Evolutionary conservation across 2,797 vertebrate species (phyloP), one percentile per base, ranked within the genome.

Genomic region (Aphelocoma californica): DNA sequence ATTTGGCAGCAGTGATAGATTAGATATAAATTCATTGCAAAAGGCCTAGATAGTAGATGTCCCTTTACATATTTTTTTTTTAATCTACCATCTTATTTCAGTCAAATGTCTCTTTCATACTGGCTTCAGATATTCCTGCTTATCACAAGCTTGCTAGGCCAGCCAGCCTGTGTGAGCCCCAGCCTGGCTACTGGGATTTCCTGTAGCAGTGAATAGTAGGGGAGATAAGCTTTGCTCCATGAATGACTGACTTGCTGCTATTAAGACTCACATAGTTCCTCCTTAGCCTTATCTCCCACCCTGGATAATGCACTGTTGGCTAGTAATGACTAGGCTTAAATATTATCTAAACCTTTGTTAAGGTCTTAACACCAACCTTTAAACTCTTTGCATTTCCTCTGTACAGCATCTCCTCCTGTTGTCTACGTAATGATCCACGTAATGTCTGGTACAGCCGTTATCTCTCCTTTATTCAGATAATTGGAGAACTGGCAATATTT

Each of bases 261-360:
- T 62, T 62, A 44, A 34, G 51, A 77, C 44, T 79, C 14, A 12
- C 7, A 4, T 32, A 36, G n/a, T 66, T 77, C 56, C 13, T 80
- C 42, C n/a, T 89, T 80, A n/a, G n/a, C 86, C 58, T 91, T 86
- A 64, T 45, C 72, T 56, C 38, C 18, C 1, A 2, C 19, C 18
- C 4, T 61, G 64, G 34, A 44, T 82, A 85, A 87, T 17, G 32
- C 20, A 47, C 60, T 56, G 14, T 47, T 80, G 38, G 31, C 31
- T 91, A 44, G 56, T 54, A 70, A 78, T 51, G 53, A 54, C 14
- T 73, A 50, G 70, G 72, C 48, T 95, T 91, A 77, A 77, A 58
- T 77, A 58, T 75, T 92, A 87, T 26, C 51, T 82, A 87, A 70
- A 75, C 36, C 51, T 77, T 77, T 64, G 26, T 64, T 66, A 77